These are phyloP conservation scores for Folsomia candida DNA, from an alignment of 2,888 invertebrate genomes.

Conservation along the genomic window DNA sequence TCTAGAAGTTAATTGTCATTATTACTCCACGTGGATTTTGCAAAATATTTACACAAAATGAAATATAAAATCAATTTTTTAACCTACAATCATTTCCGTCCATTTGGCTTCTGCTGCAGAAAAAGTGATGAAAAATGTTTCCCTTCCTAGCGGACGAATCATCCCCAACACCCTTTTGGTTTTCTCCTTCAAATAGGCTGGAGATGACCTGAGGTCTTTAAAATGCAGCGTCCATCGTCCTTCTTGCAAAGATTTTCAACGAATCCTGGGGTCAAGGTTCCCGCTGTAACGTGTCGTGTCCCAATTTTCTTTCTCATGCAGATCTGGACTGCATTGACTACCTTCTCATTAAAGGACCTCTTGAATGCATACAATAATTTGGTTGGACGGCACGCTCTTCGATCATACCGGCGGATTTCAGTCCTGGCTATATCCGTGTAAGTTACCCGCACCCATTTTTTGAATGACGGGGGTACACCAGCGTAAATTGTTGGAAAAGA, in stretches of 20 bases:
- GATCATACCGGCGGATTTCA: conserved; percentile 13
- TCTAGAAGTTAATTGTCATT: too few species aligned
- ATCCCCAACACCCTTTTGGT: conserved; percentile 25
- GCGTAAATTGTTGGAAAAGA: conserved; percentile 35
- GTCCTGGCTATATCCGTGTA: conserved; percentile 30
- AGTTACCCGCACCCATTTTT: conserved; percentile 1
- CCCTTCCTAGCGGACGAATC: conserved; percentile 24
- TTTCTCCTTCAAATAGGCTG: conserved; percentile 21
- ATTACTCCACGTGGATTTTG: neutral
- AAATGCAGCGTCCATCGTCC: conserved; percentile 22
- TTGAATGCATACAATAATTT: conserved; percentile 18
- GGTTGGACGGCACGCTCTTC: neutral
- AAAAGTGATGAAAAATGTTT: conserved; percentile 22
- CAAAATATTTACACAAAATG: too few species aligned
- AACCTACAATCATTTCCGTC: conserved; percentile 15
- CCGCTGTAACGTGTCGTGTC: neutral
- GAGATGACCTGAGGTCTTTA: conserved; percentile 11
- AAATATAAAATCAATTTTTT: neutral
- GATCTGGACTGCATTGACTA: conserved; percentile 6
- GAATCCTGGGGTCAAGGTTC: neutral
- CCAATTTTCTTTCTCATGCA: conserved; percentile 9
- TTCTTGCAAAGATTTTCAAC: conserved; percentile 7
- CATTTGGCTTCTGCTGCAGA: conserved; percentile 28
- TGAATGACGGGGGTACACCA: conserved; percentile 21
- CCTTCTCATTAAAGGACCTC: conserved; percentile 15